A percentile compares a stretch with the other conserved stretches of the same genome.
phyloP scores from a whole-genome alignment of 1,140 invertebrate species.

The Melitaea cinxia region DNA sequence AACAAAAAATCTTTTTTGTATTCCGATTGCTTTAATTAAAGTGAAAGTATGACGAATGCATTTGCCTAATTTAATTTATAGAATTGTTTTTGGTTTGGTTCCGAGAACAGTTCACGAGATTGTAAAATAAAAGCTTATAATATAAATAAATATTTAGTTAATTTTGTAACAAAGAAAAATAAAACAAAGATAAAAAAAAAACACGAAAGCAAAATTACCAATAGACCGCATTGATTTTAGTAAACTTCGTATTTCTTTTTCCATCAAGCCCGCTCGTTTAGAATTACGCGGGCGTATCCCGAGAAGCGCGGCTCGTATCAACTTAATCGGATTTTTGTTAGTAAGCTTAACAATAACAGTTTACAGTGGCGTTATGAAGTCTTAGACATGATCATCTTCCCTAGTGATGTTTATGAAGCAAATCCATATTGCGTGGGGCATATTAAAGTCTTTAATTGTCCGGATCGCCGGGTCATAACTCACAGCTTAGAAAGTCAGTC shows the following conservation, averaged over 20 bases:
- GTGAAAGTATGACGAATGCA: background rate
- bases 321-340: slow-evolving; percentile 17
- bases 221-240: background rate
- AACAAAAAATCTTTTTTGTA: slow-evolving; percentile 18
- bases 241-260: slow-evolving; percentile 14
- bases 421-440: slow-evolving; percentile 11
- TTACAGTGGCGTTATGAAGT: slow-evolving; percentile 12
- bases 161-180: background rate
- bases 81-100: slow-evolving; percentile 4
- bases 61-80: background rate
- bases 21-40: slow-evolving; percentile 17
- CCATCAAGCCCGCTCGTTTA: slow-evolving; percentile 4
- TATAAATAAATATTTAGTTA: background rate
- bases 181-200: background rate
- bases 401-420: slow-evolving; percentile 17
- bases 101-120: background rate
- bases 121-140: background rate
- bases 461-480: slow-evolving; percentile 25
- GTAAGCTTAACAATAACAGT: slow-evolving; percentile 11
- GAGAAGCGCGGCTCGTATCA: slow-evolving; percentile 8
- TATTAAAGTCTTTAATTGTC: slow-evolving; percentile 32
- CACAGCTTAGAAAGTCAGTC: slow-evolving; percentile 38
- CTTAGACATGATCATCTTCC: slow-evolving; percentile 10
- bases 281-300: slow-evolving; percentile 13
- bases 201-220: background rate